These are phyloP conservation scores for Heteronetta atricapilla DNA, from an alignment of 2,113 vertebrate genomes.

Conservation along the genomic window DNA sequence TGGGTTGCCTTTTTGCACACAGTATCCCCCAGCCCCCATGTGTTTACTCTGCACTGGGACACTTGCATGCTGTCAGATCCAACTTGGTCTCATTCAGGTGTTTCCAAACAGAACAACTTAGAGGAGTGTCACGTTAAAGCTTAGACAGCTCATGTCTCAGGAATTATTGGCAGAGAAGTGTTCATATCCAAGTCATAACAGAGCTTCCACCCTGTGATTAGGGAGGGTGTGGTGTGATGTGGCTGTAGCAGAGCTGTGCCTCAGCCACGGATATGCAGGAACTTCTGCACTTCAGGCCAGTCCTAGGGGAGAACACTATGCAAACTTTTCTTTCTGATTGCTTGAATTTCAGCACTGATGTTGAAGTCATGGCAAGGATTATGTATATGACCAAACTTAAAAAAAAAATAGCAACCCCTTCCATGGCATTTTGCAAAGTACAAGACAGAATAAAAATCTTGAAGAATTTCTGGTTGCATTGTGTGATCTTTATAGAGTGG, in stretches of 20 bases:
- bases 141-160: conserved; percentile 37
- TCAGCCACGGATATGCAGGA: conserved; percentile 31
- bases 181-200: conserved; percentile 42
- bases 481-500: not conserved
- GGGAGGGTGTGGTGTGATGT: conserved; percentile 56
- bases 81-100: not conserved
- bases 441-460: not conserved
- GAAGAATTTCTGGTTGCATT: not conserved
- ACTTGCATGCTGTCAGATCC: not conserved
- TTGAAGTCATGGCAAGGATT: conserved; percentile 31
- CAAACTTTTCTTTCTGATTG: conserved; percentile 44
- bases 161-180: conserved; percentile 65
- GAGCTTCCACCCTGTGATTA: conserved; percentile 75
- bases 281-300: conserved; percentile 51
- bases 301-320: not conserved
- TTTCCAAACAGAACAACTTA: not conserved
- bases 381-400: conserved; percentile 13
- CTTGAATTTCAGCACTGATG: conserved; percentile 49
- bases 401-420: not conserved
- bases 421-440: not conserved
- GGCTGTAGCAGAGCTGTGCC: conserved; percentile 45
- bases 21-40: not conserved
- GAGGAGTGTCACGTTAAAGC: conserved; percentile 20
- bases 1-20: not conserved
- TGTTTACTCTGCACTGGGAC: conserved; percentile 11